Base-by-base conservation (phyloP, 2,888 invertebrate genomes). In the Agriotes lineatus region DNA sequence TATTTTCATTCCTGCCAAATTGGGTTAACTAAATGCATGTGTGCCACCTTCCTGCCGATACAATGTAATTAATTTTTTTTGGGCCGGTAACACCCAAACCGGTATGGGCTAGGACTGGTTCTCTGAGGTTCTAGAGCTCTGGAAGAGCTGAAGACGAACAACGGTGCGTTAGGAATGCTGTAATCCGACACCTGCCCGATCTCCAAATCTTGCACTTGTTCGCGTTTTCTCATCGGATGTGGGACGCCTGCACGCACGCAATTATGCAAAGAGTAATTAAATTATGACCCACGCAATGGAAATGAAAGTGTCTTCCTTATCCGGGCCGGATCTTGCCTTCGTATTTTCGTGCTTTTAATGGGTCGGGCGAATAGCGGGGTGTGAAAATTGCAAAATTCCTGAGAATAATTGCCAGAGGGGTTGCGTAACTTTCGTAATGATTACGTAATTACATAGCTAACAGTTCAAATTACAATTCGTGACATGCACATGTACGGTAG, bases 21-120 rank as follows among this genome's bases (percentile, higher is more conserved):
- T 56, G 14, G 56, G 56, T 56, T 56, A 56, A 56, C 19, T 16
- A 25, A 18, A 56, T 56, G 56, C 19, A 39, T 39, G 56, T 56
- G 19, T 56, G 56, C 39, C 56, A 56, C 22, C 37, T 18, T 3
- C 18, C n/a, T 16, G 56, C 37, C 39, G 39, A 56, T 35, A 56
- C 37, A 39, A 56, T 39, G 22, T 39, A 56, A 56, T 56, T 56
- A 56, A 56, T 9, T 37, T 56, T 33, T 56, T 39, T 37, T 19
- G 16, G 22, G 37, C 12, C 22, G 22, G 37, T 37, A 39, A 39
- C 30, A 30, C 20, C n/a, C 3, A 39, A 56, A 56, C 56, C 56
- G 35, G 56, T 56, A 10, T n/a, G 16, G 25, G 3, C 48, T 48
- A 48, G 19, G 20, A n/a, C n/a, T 35, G 48, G 5, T 33, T 3